Conservation (phyloP, 2,888 invertebrate species). For the Stenodera caucasica region DNA sequence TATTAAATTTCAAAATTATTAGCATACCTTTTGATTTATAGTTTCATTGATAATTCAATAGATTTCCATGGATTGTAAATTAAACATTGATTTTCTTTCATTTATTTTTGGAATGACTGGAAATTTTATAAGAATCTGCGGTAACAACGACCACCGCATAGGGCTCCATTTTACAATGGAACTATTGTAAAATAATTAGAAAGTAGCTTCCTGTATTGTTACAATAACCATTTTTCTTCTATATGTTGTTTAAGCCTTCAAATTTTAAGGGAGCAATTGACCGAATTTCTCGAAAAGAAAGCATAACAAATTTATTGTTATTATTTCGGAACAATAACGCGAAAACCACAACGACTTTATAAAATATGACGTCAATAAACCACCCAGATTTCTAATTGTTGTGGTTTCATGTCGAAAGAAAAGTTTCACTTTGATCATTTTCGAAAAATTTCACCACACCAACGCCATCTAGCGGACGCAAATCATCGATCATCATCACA, state of each 20-base stretch:
- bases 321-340: background rate
- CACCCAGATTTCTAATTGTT: conserved; percentile 9
- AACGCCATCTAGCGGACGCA: background rate
- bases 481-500: background rate
- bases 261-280: background rate
- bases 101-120: background rate
- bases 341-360: background rate
- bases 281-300: background rate
- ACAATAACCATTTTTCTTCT: background rate
- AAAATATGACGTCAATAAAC: conserved; percentile 3
- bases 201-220: conserved; percentile 5
- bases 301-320: background rate
- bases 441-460: background rate
- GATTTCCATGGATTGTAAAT: background rate
- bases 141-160: background rate
- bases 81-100: too few relatives aligned
- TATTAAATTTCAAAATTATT: too few relatives aligned
- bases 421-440: background rate
- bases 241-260: too few relatives aligned
- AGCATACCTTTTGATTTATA: too few relatives aligned
- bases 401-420: background rate
- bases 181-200: background rate
- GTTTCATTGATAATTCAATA: background rate
- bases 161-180: too few relatives aligned
- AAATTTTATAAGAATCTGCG: background rate